Evolutionary conservation across 2,888 invertebrate species (phyloP).

Genomic region (Coremacera marginata): DNA sequence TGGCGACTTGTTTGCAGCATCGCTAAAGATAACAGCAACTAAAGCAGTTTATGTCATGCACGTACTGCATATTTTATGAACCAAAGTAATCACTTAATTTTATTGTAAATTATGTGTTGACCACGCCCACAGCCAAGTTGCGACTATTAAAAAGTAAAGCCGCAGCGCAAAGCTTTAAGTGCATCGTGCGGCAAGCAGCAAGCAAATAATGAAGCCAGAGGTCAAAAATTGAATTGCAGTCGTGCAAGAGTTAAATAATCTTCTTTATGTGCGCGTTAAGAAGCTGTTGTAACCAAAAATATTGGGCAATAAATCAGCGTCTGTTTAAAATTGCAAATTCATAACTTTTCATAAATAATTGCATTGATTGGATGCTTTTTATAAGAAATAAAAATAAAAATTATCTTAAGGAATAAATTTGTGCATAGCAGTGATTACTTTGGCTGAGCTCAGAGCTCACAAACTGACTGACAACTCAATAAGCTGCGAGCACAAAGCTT

Average conservation of each 20-base stretch:
- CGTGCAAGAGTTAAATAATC: not conserved
- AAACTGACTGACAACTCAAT: not conserved
- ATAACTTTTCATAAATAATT: not conserved
- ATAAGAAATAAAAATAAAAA: not conserved
- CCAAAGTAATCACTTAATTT: not conserved
- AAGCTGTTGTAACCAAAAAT: not conserved
- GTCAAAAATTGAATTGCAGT: not conserved
- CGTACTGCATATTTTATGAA: not conserved
- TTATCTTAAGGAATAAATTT: not conserved
- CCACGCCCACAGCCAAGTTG: slow-evolving; percentile 3
- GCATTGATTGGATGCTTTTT: slow-evolving; percentile 1
- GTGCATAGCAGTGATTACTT: not conserved
- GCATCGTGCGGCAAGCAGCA: not conserved
- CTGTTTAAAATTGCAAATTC: not conserved
- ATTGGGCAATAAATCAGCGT: not conserved
- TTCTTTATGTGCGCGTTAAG: not conserved
- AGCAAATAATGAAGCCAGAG: not conserved
- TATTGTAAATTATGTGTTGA: not conserved
- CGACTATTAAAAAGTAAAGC: not conserved
- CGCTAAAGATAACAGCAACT: too few relatives aligned
- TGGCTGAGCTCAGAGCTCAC: not conserved
- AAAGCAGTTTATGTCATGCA: not conserved
- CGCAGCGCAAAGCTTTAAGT: not conserved
- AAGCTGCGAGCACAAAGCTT: not conserved
- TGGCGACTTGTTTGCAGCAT: too few relatives aligned